Evolutionary conservation across 2,888 invertebrate genomes (phyloP), one percentile per base, ranked within the genome.

Genomic region (Fragum whitleyi): DNA sequence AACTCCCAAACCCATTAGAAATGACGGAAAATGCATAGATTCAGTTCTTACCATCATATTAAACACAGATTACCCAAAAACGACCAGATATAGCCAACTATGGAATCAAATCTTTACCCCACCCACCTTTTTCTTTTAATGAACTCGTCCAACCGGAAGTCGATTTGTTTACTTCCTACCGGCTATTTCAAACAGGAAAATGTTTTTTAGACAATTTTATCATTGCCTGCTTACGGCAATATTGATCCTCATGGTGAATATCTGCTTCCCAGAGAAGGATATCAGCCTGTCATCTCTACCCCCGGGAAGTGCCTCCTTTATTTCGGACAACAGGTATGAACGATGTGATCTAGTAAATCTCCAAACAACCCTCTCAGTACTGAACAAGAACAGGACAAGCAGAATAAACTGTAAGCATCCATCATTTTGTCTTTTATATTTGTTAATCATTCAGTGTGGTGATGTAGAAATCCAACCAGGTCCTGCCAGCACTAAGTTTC

Each of bases 401-500:
- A 21, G 21, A 55, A 55, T 55, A 55, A 55, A 55, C 55, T 55
- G 55, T 55, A 55, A 19, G 23, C 55, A 55, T 23, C 55, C 55
- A 19, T 26, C 53, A 14, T 53, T 42, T 11, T 53, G 47, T 5
- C 11, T 53, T 5, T 28, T 57, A 23, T 72, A 61, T 29, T 9
- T 72, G 19, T 28, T 72, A 42, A 59, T 72, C 5, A 29, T 72
- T 11, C 72, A 72, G 21, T 28, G 57, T 6, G 72, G 72, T 19
- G 72, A 72, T 67, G n/a, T 61, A 21, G 55, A 65, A 21, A 26
- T 39, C 19, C 39, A 71, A 19, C 76, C 76, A 29, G 76, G 70
- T n/a, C 76, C 76, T 23, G 14, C 39, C 14, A 39, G 14, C 39
- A n/a, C 6, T 23, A 70, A 70, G 47, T 72, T 71, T 28, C 72